Evolutionary conservation across 2,113 vertebrate species (phyloP).

Genomic region (Nothoprocta perdicaria): DNA sequence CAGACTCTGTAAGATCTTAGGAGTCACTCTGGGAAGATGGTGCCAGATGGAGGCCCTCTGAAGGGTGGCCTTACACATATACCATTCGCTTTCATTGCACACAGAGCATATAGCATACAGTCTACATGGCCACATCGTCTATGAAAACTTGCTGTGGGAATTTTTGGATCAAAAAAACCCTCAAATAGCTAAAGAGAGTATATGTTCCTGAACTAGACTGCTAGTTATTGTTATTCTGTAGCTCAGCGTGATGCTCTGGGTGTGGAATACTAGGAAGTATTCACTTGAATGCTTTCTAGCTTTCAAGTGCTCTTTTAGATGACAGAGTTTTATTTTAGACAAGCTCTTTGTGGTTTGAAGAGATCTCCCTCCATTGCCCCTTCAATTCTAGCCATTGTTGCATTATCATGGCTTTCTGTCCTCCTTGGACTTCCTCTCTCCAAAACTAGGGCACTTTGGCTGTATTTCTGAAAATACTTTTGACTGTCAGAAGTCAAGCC

Average conservation of each 20-base stretch:
- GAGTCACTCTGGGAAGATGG: neutral
- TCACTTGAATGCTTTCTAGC: no score
- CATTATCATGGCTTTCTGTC: neutral
- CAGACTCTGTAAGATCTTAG: neutral
- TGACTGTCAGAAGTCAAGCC: neutral
- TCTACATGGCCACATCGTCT: neutral
- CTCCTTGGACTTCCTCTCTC: neutral
- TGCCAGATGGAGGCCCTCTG: neutral
- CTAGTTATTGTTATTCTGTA: neutral
- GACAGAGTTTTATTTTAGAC: neutral
- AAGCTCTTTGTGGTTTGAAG: neutral
- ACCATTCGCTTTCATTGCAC: neutral
- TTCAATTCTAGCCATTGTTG: neutral
- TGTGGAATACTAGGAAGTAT: neutral
- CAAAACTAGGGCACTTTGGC: neutral
- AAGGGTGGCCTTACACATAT: neutral
- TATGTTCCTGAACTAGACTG: neutral
- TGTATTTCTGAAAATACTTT: neutral
- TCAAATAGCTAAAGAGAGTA: neutral
- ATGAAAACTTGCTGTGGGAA: neutral
- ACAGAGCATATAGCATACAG: accelerated
- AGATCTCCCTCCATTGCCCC: neutral
- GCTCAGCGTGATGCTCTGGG: no score
- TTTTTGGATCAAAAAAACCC: neutral
- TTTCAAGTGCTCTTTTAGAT: neutral